Evolutionary conservation across 2,113 vertebrate genomes (phyloP), one percentile per base, ranked within the genome.

Genomic region (Megaceryle maxima): DNA sequence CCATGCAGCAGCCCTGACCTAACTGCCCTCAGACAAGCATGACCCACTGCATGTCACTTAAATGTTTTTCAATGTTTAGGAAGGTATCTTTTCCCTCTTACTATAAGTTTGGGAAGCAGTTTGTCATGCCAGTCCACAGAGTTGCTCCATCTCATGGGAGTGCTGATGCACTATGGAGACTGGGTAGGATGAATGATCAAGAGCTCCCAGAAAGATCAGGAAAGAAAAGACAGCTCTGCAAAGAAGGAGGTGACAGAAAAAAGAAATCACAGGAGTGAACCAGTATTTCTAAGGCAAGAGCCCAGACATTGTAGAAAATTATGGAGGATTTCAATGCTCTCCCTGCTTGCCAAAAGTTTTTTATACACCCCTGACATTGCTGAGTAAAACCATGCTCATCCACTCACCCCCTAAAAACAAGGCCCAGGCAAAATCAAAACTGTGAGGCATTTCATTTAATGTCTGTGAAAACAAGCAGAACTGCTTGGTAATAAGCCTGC

Each of bases 81-180:
- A 68, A 76, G 55, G 1, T 37, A 33, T 59, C 5, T 56, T 63
- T 41, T 90, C 15, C 28, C 37, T 76, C 15, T 44, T n/a, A 44
- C 14, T 50, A 6, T 50, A 53, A 74, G 6, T 60, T 70, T 75
- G 60, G 24, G 33, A 80, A 91, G n/a, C 11, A 35, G 22, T 64
- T 55, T 57, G 10, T 39, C 73, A 9, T 66, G 53, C 55, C 17
- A 66, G 26, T 48, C 26, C 41, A 44, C 46, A 57, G 10, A 62
- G 17, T 9, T 82, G 37, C 26, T 46, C 25, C 28, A 16, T 66
- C 39, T 39, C 8, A 8, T 9, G 29, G 35, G 20, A 81, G 26
- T 29, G 24, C 33, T 20, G 39, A 41, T 3, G 2, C 5, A 8
- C 16, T 35, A 10, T 0, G 1, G 35, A 72, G 15, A 28, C 43